phyloP scores from a whole-genome alignment of 2,888 invertebrate genomes.

The Caenorhabditis zanzibari region DNA sequence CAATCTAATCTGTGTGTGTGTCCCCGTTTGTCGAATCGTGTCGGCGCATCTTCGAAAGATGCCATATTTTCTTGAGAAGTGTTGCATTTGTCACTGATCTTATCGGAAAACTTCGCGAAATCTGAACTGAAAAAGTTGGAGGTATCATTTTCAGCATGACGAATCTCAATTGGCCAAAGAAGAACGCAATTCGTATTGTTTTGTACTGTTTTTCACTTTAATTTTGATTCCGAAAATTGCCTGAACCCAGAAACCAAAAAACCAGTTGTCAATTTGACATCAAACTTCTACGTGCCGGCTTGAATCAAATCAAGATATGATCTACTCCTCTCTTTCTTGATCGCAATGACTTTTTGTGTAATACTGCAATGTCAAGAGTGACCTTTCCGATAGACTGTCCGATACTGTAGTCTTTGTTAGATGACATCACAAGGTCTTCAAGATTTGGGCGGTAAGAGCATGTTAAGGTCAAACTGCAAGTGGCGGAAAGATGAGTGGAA shows the following conservation, averaged over 20 bases:
- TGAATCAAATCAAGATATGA: conserved; percentile 41
- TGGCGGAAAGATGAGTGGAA: neutral
- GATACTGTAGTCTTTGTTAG: conserved; percentile 11
- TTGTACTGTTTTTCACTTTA: neutral
- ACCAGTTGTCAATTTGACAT: conserved; percentile 10
- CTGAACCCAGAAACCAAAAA: neutral
- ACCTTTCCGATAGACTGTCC: conserved; percentile 38
- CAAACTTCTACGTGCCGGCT: conserved; percentile 49
- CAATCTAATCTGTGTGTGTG: conserved; percentile 35
- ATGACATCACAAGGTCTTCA: conserved; percentile 6
- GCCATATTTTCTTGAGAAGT: conserved; percentile 14
- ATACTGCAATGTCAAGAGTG: conserved; percentile 39
- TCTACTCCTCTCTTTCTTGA: conserved; percentile 25
- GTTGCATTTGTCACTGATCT: conserved; percentile 40
- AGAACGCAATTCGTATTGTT: too few species aligned
- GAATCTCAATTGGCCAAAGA: neutral
- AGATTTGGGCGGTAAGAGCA: conserved; percentile 3
- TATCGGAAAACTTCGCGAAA: neutral
- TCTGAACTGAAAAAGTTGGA: neutral
- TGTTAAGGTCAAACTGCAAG: neutral
- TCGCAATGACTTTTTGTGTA: conserved; percentile 33
- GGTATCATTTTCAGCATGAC: neutral
- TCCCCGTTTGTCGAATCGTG: conserved; percentile 37
- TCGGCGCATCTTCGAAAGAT: conserved; percentile 12
- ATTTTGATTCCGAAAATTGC: neutral